phyloP scores from a whole-genome alignment of 1,140 invertebrate genomes.

The Diachasma alloeum region DNA sequence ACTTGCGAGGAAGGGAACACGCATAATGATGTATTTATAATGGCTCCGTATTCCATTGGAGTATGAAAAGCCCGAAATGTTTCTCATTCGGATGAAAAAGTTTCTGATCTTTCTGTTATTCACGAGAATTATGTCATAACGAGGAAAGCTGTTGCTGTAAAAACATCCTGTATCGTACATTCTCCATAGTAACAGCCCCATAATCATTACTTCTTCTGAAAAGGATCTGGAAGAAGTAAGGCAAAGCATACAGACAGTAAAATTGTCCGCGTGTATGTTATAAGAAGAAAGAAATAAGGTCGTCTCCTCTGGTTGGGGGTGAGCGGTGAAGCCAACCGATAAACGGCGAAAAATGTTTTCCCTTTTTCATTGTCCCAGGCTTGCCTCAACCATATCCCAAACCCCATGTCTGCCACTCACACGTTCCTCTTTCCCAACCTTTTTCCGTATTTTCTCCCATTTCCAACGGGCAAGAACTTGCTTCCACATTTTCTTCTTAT shows the following conservation, averaged over 20 bases:
- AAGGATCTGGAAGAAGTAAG: constrained; percentile 7
- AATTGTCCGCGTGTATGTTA: constrained; percentile 37
- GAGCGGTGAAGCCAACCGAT: constrained; percentile 41
- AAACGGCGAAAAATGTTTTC: constrained; percentile 48
- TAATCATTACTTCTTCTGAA: neutral
- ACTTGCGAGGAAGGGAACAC: constrained; percentile 29
- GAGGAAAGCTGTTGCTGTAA: constrained; percentile 15
- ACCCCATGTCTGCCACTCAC: neutral
- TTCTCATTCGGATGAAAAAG: neutral
- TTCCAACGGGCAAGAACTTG: neutral
- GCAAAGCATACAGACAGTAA: constrained; percentile 36
- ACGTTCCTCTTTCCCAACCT: constrained; percentile 13
- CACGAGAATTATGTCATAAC: constrained; percentile 39
- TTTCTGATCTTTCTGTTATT: constrained; percentile 31
- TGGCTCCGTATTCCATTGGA: neutral
- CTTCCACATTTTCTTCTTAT: constrained; percentile 6
- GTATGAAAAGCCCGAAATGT: too few species aligned
- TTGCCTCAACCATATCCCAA: constrained; percentile 24
- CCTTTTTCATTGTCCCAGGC: constrained; percentile 6
- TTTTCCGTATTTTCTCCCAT: constrained; percentile 7
- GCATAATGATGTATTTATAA: neutral
- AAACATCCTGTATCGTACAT: constrained; percentile 11
- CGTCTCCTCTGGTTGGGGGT: neutral
- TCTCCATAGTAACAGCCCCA: neutral
- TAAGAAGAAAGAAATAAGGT: constrained; percentile 1